Percentiles rank a stretch among this genome's conserved stretches.
phyloP scores from a whole-genome alignment of 2,113 vertebrate species.

The Orthonyx spaldingii region DNA sequence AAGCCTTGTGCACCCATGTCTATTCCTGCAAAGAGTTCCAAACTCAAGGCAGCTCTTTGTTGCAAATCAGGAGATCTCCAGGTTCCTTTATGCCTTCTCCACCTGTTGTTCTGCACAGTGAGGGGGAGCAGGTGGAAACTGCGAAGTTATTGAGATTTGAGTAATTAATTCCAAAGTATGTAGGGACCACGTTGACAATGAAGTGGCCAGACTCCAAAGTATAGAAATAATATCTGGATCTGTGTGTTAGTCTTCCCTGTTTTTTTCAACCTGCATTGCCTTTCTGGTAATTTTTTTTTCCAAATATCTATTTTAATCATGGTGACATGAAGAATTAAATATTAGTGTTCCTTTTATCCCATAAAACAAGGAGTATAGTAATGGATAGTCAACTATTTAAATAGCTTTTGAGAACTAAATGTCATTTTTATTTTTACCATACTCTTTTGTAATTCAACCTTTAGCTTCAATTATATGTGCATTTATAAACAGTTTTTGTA shows the following conservation, averaged over 20 bases:
- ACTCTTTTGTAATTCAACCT: not conserved
- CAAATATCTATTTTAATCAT: not conserved
- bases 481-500: not conserved
- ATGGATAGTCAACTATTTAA: not conserved
- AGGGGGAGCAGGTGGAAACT: not conserved
- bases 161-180: not conserved
- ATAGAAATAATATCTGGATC: not conserved
- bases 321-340: not conserved
- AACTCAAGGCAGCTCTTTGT: not conserved
- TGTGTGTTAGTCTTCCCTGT: not conserved
- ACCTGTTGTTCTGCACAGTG: not conserved
- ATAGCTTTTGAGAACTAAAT: not conserved
- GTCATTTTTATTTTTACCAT: not conserved
- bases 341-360: not conserved
- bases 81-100: not conserved
- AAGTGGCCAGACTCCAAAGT: not conserved
- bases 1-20: not conserved
- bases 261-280: not conserved
- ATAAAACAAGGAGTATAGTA: not conserved
- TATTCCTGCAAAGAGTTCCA: not conserved
- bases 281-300: not conserved
- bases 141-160: not conserved
- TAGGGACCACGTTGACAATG: conserved; percentile 1
- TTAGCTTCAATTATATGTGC: not conserved
- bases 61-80: not conserved